A percentile compares a stretch with the other conserved stretches of the same genome.
Conservation (phyloP, 2,888 invertebrate species). For the Limenitis camilla region DNA sequence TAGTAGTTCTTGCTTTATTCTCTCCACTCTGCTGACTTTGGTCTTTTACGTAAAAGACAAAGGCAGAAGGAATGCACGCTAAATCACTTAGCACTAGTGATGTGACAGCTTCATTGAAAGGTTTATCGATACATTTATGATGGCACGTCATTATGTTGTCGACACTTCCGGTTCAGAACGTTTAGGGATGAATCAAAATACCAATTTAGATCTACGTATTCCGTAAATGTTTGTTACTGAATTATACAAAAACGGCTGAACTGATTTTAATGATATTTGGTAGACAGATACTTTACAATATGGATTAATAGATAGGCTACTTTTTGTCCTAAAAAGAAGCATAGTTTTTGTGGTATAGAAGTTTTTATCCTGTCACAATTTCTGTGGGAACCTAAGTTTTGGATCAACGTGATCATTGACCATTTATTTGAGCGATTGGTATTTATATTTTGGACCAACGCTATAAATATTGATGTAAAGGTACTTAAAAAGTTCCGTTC, state of each 20-base stretch:
- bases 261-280: background rate
- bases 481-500: no score
- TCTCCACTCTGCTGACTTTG: no score
- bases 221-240: background rate
- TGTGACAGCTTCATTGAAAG: slow-evolving; percentile 18
- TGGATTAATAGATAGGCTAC: background rate
- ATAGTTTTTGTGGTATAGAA: no score
- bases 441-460: no score
- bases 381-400: no score
- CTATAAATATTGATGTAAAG: no score
- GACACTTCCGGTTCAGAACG: slow-evolving; percentile 7
- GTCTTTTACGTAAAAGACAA: background rate
- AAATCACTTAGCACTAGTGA: slow-evolving; percentile 27
- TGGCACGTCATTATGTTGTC: slow-evolving; percentile 12
- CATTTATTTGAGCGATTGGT: no score
- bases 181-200: slow-evolving; percentile 10
- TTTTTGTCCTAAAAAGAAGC: no score
- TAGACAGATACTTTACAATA: background rate
- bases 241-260: background rate
- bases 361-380: no score
- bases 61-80: slow-evolving; percentile 21
- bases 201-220: background rate
- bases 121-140: slow-evolving; percentile 23
- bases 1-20: no score
- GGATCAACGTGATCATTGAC: no score